These are phyloP conservation scores for Toxotes lorentzi DNA, from an alignment of 2,797 vertebrate species.

Conservation along the genomic window DNA sequence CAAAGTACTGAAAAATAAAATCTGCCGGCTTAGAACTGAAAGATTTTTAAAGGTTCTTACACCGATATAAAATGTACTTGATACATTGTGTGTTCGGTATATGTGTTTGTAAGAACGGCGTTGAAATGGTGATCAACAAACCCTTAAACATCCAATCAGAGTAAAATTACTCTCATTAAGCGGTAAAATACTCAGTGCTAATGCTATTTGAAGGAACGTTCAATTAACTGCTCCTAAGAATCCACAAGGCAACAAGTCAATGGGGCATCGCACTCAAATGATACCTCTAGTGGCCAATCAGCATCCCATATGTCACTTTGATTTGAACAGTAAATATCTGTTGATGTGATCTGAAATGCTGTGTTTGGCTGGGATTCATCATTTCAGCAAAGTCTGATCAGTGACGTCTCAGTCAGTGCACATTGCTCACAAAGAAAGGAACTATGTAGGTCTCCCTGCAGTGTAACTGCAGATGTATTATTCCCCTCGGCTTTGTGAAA, in stretches of 20 bases:
- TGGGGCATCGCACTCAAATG: constrained; percentile 5
- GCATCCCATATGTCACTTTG: constrained; percentile 1
- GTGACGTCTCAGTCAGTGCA: background rate
- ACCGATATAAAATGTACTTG: background rate
- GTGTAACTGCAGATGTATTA: background rate
- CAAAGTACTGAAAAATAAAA: background rate
- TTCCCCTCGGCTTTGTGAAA: constrained; percentile 19
- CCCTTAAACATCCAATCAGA: constrained; percentile 25
- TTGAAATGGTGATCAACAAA: constrained; percentile 12
- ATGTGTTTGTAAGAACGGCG: background rate
- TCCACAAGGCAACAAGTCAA: constrained; percentile 7
- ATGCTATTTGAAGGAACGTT: constrained; percentile 19
- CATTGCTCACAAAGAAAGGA: constrained; percentile 18
- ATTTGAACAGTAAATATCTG: constrained; percentile 17
- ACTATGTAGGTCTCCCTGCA: background rate
- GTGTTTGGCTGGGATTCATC: constrained; percentile 5
- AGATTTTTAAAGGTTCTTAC: background rate
- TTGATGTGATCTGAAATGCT: background rate
- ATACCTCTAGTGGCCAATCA: constrained; percentile 21
- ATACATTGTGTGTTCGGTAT: background rate
- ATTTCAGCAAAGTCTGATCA: constrained; percentile 6
- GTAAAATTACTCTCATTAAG: constrained; percentile 35
- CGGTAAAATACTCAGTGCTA: constrained; percentile 7
- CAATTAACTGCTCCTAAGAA: constrained; percentile 20
- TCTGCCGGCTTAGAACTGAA: background rate